phyloP scores from a whole-genome alignment of 1,140 invertebrate genomes.

The Drosophila funebris region DNA sequence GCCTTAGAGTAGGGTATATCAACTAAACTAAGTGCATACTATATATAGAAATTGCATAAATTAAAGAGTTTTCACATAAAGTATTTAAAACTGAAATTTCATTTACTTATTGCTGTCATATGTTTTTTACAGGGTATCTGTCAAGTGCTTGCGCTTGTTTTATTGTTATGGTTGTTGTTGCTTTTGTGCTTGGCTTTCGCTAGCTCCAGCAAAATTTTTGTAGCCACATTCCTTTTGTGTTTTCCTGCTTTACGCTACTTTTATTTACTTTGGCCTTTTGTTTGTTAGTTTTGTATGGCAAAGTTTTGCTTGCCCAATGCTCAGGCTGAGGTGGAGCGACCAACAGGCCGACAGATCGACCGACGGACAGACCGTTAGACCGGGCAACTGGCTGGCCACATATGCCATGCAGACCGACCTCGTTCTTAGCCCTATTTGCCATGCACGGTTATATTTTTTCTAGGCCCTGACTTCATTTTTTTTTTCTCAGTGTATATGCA shows the following conservation, averaged over 20 bases:
- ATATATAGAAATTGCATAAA: neutral
- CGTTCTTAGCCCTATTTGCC: conserved; percentile 10
- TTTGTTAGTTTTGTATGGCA: conserved; percentile 68
- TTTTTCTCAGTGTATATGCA: neutral
- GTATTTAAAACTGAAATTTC: neutral
- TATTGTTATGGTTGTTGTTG: too few relatives aligned
- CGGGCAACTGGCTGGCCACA: conserved; percentile 48
- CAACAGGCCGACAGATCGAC: neutral
- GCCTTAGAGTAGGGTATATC: neutral
- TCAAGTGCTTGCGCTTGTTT: neutral
- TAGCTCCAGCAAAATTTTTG: conserved; percentile 47
- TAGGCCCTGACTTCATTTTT: conserved; percentile 6
- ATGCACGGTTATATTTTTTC: neutral
- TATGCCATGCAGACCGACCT: conserved; percentile 43
- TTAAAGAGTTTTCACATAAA: neutral
- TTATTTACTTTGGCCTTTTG: conserved; percentile 78
- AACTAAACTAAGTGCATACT: neutral
- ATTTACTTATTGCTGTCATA: neutral
- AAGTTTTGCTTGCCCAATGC: conserved; percentile 52
- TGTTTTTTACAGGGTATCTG: conserved; percentile 15
- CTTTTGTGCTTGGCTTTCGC: conserved; percentile 40
- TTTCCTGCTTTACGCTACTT: conserved; percentile 43
- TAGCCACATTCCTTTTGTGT: conserved; percentile 40
- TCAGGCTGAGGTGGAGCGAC: conserved; percentile 37
- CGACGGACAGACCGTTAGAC: neutral